Percentiles rank a stretch among this genome's conserved stretches.
These are phyloP conservation scores for Sphinx pinastri DNA, from an alignment of 2,888 invertebrate genomes.

Conservation along the genomic window DNA sequence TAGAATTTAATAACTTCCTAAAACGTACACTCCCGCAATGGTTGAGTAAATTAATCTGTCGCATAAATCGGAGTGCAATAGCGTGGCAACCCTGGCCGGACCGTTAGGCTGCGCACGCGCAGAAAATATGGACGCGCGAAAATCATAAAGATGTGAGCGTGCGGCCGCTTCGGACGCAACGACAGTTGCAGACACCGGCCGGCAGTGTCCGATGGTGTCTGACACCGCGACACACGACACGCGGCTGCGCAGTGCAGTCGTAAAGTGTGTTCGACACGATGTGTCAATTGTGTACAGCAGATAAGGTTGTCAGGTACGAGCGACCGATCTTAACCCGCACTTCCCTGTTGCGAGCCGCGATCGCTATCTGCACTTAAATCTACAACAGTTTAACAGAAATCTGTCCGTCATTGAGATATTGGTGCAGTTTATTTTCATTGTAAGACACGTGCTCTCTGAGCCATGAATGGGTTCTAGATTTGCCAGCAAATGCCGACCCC, in stretches of 20 bases:
- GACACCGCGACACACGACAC: conserved; percentile 30
- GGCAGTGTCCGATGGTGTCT: conserved; percentile 33
- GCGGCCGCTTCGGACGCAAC: conserved; percentile 31
- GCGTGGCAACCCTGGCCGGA: conserved; percentile 35
- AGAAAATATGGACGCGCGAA: conserved; percentile 67
- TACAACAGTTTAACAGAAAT: conserved; percentile 14
- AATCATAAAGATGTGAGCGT: conserved; percentile 61
- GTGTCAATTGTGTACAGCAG: conserved; percentile 10
- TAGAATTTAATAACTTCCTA: conserved; percentile 29
- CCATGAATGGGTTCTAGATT: neutral
- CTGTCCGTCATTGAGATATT: neutral
- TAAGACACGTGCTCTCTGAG: neutral
- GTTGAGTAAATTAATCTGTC: conserved; percentile 49
- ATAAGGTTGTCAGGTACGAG: conserved; percentile 22
- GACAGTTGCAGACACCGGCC: conserved; percentile 32
- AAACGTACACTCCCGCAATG: conserved; percentile 25
- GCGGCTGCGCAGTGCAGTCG: conserved; percentile 16
- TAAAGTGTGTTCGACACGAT: conserved; percentile 16
- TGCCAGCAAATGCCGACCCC: neutral
- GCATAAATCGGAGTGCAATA: conserved; percentile 51
- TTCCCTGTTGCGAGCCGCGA: neutral
- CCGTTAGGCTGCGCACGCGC: conserved; percentile 36
- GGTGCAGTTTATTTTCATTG: neutral
- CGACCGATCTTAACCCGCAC: conserved; percentile 6
- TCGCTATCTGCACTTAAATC: conserved; percentile 1